Conservation (phyloP, 2,797 vertebrate genomes). For the Macropus fuliginosus region DNA sequence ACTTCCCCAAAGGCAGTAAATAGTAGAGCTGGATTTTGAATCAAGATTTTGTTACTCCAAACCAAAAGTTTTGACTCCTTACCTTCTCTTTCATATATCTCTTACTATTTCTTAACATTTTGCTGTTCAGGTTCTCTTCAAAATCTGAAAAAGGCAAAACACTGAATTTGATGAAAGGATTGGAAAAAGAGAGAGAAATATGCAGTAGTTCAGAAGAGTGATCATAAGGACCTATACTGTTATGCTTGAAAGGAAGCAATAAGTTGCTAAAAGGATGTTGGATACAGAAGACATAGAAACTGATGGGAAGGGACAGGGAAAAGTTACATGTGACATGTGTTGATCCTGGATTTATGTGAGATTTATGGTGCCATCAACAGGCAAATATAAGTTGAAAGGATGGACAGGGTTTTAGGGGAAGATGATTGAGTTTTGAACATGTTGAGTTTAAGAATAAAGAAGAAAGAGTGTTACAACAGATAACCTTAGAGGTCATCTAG, state of each 20-base stretch:
- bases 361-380: background rate
- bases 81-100: background rate
- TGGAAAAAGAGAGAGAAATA: background rate
- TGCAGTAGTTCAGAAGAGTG: background rate
- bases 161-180: background rate
- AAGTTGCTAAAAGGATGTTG: background rate
- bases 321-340: background rate
- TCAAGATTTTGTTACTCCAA: background rate
- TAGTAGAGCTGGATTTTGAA: background rate
- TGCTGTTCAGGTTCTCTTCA: background rate
- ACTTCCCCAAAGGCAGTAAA: background rate
- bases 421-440: background rate
- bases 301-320: background rate
- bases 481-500: background rate
- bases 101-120: background rate
- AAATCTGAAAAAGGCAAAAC: background rate
- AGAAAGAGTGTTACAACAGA: background rate
- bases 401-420: background rate
- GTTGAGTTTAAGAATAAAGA: background rate
- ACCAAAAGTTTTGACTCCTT: background rate
- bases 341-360: background rate
- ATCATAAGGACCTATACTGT: background rate
- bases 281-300: background rate
- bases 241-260: background rate
- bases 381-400: background rate